Evolutionary conservation across 2,113 vertebrate species (phyloP).

Genomic region (Lucifuga dentata): DNA sequence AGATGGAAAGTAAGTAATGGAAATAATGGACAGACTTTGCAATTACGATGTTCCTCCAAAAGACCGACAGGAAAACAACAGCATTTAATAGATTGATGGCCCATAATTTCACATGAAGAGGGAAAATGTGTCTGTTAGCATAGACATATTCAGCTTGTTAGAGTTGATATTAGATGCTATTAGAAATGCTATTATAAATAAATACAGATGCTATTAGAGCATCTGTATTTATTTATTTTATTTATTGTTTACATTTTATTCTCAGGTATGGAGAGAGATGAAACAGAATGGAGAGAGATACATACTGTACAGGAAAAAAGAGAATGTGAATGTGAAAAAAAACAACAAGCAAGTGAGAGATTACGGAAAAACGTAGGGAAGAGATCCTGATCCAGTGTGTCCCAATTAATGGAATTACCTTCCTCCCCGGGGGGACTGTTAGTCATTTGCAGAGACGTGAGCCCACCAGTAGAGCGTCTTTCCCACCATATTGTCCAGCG

Average conservation of each 20-base stretch:
- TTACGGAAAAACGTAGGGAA: slow-evolving; percentile 56
- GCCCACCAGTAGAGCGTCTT: slow-evolving; percentile 61
- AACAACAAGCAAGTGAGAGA: slow-evolving; percentile 54
- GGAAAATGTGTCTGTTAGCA: slow-evolving; percentile 5
- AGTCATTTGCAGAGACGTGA: slow-evolving; percentile 75
- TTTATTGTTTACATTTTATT: slow-evolving; percentile 36
- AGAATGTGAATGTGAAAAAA: slow-evolving; percentile 15
- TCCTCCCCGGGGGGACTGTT: slow-evolving; percentile 70
- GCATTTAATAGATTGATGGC: slow-evolving; percentile 39
- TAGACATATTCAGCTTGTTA: slow-evolving; percentile 42
- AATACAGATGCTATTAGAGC: too few species aligned
- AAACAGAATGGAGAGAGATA: not conserved
- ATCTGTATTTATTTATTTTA: slow-evolving; percentile 28
- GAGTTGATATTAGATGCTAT: too few species aligned
- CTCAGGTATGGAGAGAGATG: not conserved
- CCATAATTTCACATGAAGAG: slow-evolving; percentile 4
- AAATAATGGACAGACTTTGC: slow-evolving; percentile 32
- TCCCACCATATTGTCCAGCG: slow-evolving; percentile 82
- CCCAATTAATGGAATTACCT: slow-evolving; percentile 83
- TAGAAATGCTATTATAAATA: too few species aligned
- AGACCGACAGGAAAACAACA: slow-evolving; percentile 23
- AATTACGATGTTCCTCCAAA: slow-evolving; percentile 19
- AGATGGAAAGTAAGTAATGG: slow-evolving; percentile 30
- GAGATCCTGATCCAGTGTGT: slow-evolving; percentile 66
- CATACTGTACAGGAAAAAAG: not conserved